These are phyloP conservation scores for Serripes groenlandicus DNA, from an alignment of 2,888 invertebrate genomes.

Conservation along the genomic window DNA sequence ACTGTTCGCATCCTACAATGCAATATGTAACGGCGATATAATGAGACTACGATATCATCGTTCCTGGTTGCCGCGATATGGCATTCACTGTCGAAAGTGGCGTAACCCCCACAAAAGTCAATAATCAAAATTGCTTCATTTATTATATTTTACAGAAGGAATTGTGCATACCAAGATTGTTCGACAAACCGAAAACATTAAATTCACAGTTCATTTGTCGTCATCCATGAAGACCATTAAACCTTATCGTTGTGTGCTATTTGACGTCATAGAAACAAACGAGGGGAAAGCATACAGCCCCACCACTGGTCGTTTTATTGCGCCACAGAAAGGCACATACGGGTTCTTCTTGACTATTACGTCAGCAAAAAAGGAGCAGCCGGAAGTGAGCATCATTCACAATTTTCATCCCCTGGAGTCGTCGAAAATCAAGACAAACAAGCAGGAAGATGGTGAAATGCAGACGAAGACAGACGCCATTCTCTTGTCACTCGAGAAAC, in stretches of 20 bases:
- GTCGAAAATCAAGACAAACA: slow-evolving; percentile 13
- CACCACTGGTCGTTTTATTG: slow-evolving; percentile 29
- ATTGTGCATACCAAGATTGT: neutral
- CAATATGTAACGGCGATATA: no score
- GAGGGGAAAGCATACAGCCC: slow-evolving; percentile 16
- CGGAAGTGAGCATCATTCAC: slow-evolving; percentile 24
- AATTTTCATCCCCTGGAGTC: slow-evolving; percentile 30
- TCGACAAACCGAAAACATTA: neutral
- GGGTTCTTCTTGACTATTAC: slow-evolving; percentile 31
- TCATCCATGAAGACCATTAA: neutral
- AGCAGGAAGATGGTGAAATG: neutral
- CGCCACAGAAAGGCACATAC: slow-evolving; percentile 23
- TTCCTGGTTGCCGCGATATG: no score
- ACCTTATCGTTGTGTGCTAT: slow-evolving; percentile 22
- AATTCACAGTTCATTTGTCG: slow-evolving; percentile 27
- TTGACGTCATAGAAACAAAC: slow-evolving; percentile 36
- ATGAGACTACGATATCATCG: neutral
- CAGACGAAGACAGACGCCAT: slow-evolving; percentile 25
- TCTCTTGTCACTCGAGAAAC: slow-evolving; percentile 22
- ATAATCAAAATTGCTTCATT: neutral
- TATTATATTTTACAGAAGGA: neutral
- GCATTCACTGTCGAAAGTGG: no score
- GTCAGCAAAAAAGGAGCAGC: neutral
- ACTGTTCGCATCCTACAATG: no score
- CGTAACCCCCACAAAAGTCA: no score